Conservation (phyloP, 2,113 vertebrate species). For the Dipodomys merriami region DNA sequence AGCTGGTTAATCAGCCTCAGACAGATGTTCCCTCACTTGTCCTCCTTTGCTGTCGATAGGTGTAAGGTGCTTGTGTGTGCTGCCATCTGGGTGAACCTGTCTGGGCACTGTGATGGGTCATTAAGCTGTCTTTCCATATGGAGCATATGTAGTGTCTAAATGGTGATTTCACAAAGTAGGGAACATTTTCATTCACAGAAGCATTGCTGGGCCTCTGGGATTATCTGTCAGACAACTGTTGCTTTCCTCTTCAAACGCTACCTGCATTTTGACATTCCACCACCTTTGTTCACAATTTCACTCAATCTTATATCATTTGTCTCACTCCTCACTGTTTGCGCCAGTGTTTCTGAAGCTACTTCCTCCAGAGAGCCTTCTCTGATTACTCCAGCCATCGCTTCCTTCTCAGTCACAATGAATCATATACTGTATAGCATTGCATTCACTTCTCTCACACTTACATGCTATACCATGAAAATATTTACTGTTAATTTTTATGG, state of each 20-base stretch:
- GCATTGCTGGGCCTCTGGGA: background rate
- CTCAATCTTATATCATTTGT: background rate
- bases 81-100: slow-evolving; percentile 53
- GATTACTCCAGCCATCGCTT: background rate
- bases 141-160: background rate
- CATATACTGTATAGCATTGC: background rate
- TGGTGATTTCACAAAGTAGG: background rate
- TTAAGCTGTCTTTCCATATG: slow-evolving; percentile 29
- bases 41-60: background rate
- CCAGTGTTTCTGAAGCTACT: background rate
- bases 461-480: background rate
- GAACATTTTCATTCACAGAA: slow-evolving; percentile 50
- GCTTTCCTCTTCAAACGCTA: slow-evolving; percentile 10
- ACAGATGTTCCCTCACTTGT: slow-evolving; percentile 50
- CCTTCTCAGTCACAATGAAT: background rate
- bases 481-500: background rate
- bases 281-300: background rate
- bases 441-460: slow-evolving; percentile 13
- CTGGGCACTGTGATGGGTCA: background rate
- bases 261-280: background rate
- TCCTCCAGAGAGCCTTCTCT: slow-evolving; percentile 26
- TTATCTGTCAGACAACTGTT: background rate
- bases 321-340: background rate
- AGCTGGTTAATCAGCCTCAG: slow-evolving; percentile 25
- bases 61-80: background rate